Conservation (phyloP, 2,888 invertebrate genomes). For the Heterodera filipjevi region DNA sequence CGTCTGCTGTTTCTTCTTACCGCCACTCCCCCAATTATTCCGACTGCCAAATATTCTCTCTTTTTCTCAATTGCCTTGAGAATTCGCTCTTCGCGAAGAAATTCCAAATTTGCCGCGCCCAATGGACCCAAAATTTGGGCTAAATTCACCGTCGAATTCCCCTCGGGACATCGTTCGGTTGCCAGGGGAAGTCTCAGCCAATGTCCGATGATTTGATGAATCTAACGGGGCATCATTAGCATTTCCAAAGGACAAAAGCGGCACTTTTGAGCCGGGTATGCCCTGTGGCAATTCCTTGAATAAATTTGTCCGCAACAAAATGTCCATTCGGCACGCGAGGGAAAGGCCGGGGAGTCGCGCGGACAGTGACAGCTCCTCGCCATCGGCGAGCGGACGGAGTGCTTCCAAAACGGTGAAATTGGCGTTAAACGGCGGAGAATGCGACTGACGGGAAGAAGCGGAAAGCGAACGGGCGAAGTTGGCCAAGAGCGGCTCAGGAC, state of each 20-base stretch:
- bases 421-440: neutral
- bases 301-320: conserved; percentile 38
- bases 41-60: conserved; percentile 43
- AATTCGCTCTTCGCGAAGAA: conserved; percentile 42
- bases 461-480: conserved; percentile 33
- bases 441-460: neutral
- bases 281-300: conserved; percentile 28
- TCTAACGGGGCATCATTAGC: conserved; percentile 15
- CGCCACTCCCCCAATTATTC: conserved; percentile 46
- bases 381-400: conserved; percentile 38
- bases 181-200: conserved; percentile 15
- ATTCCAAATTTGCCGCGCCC: conserved; percentile 37
- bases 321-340: conserved; percentile 36
- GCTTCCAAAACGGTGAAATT: conserved; percentile 40
- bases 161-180: conserved; percentile 35
- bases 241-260: neutral
- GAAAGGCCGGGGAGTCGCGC: conserved; percentile 39
- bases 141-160: conserved; percentile 10
- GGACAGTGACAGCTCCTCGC: conserved; percentile 40
- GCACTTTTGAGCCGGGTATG: conserved; percentile 20
- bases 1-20: conserved; percentile 14
- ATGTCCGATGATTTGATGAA: conserved; percentile 26
- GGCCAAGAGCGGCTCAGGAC: conserved; percentile 26
- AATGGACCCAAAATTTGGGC: conserved; percentile 6
- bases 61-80: conserved; percentile 45